Evolutionary conservation across 2,797 vertebrate genomes (phyloP).

Genomic region (Coendou prehensilis): DNA sequence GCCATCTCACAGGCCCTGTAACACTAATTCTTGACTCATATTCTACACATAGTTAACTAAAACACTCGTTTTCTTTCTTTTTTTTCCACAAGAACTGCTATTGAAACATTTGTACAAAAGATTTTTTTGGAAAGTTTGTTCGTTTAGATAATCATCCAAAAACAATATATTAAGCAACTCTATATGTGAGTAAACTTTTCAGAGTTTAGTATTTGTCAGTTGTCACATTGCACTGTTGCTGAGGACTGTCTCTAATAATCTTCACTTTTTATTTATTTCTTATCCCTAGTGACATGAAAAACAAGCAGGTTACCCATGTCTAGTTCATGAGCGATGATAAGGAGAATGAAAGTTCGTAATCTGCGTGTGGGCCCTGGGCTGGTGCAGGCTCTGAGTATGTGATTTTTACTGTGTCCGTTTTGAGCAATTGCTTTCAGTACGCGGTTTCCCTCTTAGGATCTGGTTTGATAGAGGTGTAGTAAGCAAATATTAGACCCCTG

Average conservation of each 20-base stretch:
- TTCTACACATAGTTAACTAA: neutral
- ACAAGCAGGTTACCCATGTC: neutral
- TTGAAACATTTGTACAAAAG: neutral
- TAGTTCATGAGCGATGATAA: neutral
- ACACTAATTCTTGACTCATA: neutral
- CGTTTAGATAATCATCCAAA: neutral
- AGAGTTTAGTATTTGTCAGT: neutral
- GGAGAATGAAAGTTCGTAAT: constrained; percentile 9
- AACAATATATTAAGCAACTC: neutral
- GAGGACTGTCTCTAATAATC: neutral
- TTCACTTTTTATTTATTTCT: constrained; percentile 57
- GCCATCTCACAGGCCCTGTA: neutral
- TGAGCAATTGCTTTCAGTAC: neutral
- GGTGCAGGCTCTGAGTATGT: neutral
- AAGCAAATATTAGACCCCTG: constrained; percentile 19
- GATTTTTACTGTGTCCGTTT: neutral
- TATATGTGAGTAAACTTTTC: neutral
- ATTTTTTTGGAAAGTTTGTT: neutral
- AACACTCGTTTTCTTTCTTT: neutral
- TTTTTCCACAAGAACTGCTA: neutral
- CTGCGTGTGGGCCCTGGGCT: neutral
- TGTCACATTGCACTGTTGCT: neutral
- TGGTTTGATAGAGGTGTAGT: constrained; percentile 5
- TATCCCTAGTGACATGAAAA: constrained; percentile 15
- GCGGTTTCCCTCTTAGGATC: constrained; percentile 52